These are phyloP conservation scores for Pempheris klunzingeri DNA, from an alignment of 2,797 vertebrate species.

Conservation along the genomic window DNA sequence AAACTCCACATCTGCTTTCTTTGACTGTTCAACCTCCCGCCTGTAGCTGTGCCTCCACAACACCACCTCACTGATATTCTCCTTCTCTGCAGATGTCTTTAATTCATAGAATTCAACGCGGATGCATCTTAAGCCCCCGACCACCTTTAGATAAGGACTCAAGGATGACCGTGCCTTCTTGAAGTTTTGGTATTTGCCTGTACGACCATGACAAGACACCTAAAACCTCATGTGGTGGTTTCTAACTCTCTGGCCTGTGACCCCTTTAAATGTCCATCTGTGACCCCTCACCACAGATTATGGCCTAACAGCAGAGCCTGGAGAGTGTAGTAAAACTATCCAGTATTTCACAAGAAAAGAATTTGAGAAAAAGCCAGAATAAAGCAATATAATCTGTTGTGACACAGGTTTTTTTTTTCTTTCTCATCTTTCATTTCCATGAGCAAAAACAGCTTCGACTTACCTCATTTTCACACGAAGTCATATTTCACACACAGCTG, in stretches of 20 bases:
- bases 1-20: constrained; percentile 41
- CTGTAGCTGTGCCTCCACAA: background rate
- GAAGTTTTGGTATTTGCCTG: background rate
- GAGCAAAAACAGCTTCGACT: background rate
- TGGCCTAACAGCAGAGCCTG: background rate
- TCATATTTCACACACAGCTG: background rate
- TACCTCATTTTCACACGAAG: background rate
- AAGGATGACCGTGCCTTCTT: background rate
- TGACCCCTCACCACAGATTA: background rate
- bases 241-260: background rate
- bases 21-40: background rate
- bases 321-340: background rate
- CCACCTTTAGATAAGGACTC: background rate
- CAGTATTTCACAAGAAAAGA: background rate
- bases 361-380: background rate
- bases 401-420: too few species aligned
- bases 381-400: background rate
- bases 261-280: background rate
- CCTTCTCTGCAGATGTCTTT: background rate
- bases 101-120: background rate
- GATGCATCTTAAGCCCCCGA: background rate
- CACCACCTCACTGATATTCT: background rate
- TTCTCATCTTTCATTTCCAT: background rate
- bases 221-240: background rate
- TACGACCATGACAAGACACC: background rate